Conservation (phyloP, 2,797 vertebrate genomes). For the Kryptopterus vitreolus region DNA sequence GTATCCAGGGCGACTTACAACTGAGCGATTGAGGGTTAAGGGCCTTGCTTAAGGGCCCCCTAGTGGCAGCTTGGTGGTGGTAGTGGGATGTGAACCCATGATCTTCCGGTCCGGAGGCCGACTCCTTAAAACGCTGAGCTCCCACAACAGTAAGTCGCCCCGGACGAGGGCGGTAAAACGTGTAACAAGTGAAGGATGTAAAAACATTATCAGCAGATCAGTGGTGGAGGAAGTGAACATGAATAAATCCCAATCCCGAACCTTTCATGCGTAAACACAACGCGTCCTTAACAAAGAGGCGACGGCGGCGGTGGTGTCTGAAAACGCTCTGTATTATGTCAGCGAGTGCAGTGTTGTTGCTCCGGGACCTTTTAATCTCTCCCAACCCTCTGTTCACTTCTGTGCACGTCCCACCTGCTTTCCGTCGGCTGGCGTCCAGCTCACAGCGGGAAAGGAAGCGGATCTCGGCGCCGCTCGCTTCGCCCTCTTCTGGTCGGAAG, state of each 20-base stretch:
- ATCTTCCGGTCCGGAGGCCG: too few relatives aligned
- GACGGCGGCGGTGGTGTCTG: not conserved
- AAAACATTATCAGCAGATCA: not conserved
- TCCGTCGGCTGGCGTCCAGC: conserved; percentile 69
- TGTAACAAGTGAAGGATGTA: too few relatives aligned
- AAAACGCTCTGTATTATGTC: conserved; percentile 37
- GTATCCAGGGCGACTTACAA: too few relatives aligned
- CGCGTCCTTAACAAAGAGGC: conserved; percentile 10
- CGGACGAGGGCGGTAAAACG: too few relatives aligned
- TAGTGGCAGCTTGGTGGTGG: too few relatives aligned
- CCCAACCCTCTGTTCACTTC: conserved; percentile 58
- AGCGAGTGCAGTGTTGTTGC: conserved; percentile 54
- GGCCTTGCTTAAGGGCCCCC: too few relatives aligned
- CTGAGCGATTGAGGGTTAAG: too few relatives aligned
- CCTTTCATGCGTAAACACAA: conserved; percentile 15
- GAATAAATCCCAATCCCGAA: conserved; percentile 2
- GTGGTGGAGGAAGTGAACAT: not conserved
- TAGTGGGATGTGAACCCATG: too few relatives aligned
- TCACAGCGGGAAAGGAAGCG: conserved; percentile 77
- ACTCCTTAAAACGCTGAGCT: too few relatives aligned
- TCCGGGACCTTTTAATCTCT: conserved; percentile 63
- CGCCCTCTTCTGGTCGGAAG: conserved; percentile 79
- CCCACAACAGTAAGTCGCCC: too few relatives aligned
- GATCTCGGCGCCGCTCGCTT: conserved; percentile 68
- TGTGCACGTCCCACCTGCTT: conserved; percentile 59